These are phyloP conservation scores for Lasiurus borealis DNA, from an alignment of 2,113 vertebrate species.

Conservation along the genomic window DNA sequence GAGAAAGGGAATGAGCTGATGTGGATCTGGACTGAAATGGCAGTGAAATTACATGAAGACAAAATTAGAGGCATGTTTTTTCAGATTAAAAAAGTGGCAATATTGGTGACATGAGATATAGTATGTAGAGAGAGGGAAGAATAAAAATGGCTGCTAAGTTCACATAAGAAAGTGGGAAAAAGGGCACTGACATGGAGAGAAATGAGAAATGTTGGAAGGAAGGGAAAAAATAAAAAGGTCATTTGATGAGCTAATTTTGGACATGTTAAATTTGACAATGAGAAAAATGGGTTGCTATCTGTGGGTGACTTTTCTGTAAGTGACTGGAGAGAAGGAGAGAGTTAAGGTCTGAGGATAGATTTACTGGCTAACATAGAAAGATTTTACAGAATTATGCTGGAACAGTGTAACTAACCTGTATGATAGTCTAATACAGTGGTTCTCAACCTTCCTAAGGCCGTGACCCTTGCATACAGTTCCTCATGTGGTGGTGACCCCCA, in stretches of 20 bases:
- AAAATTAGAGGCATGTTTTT: neutral
- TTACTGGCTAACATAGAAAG: neutral
- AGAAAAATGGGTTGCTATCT: neutral
- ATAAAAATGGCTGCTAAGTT: neutral
- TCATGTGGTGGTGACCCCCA: no score
- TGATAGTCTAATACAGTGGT: neutral
- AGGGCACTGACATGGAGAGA: neutral
- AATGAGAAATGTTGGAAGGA: neutral
- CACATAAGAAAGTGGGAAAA: neutral
- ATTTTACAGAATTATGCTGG: neutral
- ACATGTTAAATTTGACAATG: neutral
- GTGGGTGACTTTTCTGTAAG: neutral
- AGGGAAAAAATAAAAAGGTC: neutral
- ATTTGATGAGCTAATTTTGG: neutral
- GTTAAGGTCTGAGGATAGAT: neutral
- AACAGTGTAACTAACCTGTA: neutral
- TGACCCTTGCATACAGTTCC: no score
- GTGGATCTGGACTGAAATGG: neutral
- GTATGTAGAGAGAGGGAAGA: neutral
- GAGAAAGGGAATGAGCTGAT: neutral
- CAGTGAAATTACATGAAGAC: neutral
- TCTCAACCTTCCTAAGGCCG: no score
- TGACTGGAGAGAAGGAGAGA: neutral
- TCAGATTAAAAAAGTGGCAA: neutral
- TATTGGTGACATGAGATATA: neutral